A percentile compares a stretch with the other conserved stretches of the same genome.
phyloP scores from a whole-genome alignment of 2,797 vertebrate species.

The Poeciliopsis presidionis region DNA sequence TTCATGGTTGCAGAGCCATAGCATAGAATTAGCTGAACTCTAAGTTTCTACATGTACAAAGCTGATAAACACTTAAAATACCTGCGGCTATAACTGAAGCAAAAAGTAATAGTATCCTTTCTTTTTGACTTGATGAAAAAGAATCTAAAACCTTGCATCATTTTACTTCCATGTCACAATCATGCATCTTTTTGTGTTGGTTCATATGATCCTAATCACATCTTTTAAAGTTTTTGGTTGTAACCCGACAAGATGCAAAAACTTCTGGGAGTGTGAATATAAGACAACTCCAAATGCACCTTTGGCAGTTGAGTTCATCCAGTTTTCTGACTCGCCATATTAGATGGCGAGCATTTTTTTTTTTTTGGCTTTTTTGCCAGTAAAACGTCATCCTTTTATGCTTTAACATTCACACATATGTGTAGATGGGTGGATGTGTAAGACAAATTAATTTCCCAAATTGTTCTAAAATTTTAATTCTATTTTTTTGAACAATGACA shows the following conservation, averaged over 20 bases:
- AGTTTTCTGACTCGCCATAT: slow-evolving; percentile 12
- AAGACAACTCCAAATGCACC: background rate
- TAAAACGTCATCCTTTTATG: slow-evolving; percentile 3
- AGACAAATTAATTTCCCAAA: slow-evolving; percentile 32
- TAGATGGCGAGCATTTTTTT: background rate
- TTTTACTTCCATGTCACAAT: background rate
- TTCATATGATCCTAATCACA: background rate
- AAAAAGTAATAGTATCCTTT: background rate
- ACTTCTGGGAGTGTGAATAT: background rate
- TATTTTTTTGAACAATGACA: slow-evolving; percentile 47
- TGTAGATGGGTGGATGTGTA: background rate
- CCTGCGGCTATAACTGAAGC: background rate
- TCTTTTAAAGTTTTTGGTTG: background rate
- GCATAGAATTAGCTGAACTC: background rate
- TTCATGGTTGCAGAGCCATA: background rate
- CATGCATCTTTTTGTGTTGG: background rate
- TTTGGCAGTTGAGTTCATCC: slow-evolving; percentile 18
- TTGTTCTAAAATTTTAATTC: slow-evolving; percentile 76
- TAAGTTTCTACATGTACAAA: background rate
- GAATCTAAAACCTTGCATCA: background rate
- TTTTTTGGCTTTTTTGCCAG: slow-evolving; percentile 2
- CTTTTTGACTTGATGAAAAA: background rate
- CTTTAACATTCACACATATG: background rate
- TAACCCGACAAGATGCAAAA: background rate
- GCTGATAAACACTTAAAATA: background rate